A percentile compares a stretch with the other conserved stretches of the same genome.
These are phyloP conservation scores for Podargus strigoides DNA, from an alignment of 2,797 vertebrate species.

Conservation along the genomic window DNA sequence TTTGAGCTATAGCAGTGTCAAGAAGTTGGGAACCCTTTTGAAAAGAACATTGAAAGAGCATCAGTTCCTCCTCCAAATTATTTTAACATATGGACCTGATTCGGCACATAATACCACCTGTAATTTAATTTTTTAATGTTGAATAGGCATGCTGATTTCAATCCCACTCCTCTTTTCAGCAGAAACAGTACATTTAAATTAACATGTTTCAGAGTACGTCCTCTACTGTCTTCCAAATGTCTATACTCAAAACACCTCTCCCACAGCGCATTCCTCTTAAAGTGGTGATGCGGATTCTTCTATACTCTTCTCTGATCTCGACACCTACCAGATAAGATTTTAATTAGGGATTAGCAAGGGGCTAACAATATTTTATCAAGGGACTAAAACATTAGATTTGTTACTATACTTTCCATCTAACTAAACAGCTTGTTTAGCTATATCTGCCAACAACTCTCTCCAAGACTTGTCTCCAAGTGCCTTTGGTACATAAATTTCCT, in stretches of 20 bases:
- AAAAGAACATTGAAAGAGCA: slow-evolving; percentile 20
- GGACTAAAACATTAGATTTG: not conserved
- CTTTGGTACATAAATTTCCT: not conserved
- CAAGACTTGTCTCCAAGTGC: not conserved
- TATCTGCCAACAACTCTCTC: not conserved
- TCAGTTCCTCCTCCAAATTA: slow-evolving; percentile 41
- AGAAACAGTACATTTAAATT: slow-evolving; percentile 16
- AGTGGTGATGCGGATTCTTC: not conserved
- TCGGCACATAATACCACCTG: not conserved
- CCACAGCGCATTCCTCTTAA: not conserved
- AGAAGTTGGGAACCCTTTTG: slow-evolving; percentile 23
- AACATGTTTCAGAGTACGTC: not conserved
- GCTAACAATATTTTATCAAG: not conserved
- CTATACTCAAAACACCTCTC: not conserved
- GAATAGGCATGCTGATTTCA: slow-evolving; percentile 26
- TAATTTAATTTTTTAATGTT: slow-evolving; percentile 39
- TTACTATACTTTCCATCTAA: not conserved
- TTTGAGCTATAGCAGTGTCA: slow-evolving; percentile 30
- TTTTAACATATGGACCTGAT: slow-evolving; percentile 14
- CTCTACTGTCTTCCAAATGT: not conserved
- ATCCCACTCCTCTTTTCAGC: not conserved
- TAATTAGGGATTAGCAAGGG: not conserved
- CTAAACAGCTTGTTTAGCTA: not conserved
- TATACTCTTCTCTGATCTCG: not conserved
- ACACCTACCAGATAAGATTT: not conserved